Evolutionary conservation across 2,797 vertebrate genomes (phyloP).

Genomic region (Poecilia wingei): DNA sequence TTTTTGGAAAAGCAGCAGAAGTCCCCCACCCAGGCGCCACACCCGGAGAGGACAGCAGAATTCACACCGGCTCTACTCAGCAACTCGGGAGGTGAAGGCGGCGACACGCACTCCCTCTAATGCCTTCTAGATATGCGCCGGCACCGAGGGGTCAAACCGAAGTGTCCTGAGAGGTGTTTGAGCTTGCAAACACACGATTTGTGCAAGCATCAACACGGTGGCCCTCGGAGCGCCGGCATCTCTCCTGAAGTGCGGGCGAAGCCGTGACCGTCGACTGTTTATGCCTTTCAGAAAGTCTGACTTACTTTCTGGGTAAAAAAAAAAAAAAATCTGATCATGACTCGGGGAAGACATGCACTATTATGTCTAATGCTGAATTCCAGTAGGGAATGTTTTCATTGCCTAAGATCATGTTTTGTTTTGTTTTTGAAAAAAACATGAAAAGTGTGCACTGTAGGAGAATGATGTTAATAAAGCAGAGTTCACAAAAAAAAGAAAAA

Average conservation of each 20-base stretch:
- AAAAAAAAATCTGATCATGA: constrained; percentile 30
- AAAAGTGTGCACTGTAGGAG: background rate
- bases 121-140: constrained; percentile 70
- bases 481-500: background rate
- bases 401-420: background rate
- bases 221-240: constrained; percentile 57
- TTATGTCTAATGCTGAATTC: constrained; percentile 32
- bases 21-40: background rate
- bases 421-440: background rate
- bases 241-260: constrained; percentile 69
- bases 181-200: constrained; percentile 38
- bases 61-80: constrained; percentile 17
- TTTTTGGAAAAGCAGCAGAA: constrained; percentile 21
- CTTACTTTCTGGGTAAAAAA: constrained; percentile 25
- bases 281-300: constrained; percentile 67
- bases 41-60: constrained; percentile 5
- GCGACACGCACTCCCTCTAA: constrained; percentile 49
- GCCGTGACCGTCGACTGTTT: constrained; percentile 72
- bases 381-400: background rate
- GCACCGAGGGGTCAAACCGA: constrained; percentile 65
- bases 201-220: constrained; percentile 61
- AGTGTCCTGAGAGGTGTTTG: constrained; percentile 50
- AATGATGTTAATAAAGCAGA: constrained; percentile 5
- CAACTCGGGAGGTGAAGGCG: background rate
- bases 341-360: constrained; percentile 21